phyloP scores from a whole-genome alignment of 1,140 invertebrate genomes.

The Zaprionus taronus region DNA sequence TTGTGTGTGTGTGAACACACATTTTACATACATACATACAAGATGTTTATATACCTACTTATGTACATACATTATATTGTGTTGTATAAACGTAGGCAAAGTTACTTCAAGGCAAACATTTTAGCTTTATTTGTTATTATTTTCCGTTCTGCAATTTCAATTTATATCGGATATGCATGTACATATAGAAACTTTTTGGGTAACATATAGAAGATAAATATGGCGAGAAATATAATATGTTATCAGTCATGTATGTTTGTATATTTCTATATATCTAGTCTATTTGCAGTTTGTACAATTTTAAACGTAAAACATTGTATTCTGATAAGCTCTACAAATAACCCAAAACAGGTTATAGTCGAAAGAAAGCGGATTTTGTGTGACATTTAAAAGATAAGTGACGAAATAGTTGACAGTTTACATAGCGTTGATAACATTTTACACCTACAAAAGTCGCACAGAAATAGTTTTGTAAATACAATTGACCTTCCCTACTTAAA shows the following conservation, averaged over 20 bases:
- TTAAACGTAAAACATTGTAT: neutral
- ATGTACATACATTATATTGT: constrained; percentile 6
- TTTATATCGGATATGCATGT: neutral
- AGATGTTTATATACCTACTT: constrained; percentile 20
- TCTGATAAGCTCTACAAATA: neutral
- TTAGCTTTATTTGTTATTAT: constrained; percentile 20
- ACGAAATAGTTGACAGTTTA: constrained; percentile 4
- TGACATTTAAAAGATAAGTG: neutral
- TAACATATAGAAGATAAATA: neutral
- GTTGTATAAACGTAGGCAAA: neutral
- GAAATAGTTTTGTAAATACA: neutral
- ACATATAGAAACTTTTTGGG: neutral
- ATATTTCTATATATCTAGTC: neutral
- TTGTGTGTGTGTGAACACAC: neutral
- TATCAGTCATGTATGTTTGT: neutral
- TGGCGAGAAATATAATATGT: neutral
- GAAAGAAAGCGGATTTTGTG: constrained; percentile 10
- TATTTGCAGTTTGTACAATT: neutral
- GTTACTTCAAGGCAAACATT: constrained; percentile 33
- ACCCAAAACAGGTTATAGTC: neutral
- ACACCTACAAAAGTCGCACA: constrained; percentile 1
- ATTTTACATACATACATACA: constrained; percentile 10
- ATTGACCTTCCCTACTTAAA: neutral
- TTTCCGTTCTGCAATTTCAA: neutral
- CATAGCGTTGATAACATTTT: neutral